phyloP scores from a whole-genome alignment of 2,113 vertebrate species.

The Proteles cristata region DNA sequence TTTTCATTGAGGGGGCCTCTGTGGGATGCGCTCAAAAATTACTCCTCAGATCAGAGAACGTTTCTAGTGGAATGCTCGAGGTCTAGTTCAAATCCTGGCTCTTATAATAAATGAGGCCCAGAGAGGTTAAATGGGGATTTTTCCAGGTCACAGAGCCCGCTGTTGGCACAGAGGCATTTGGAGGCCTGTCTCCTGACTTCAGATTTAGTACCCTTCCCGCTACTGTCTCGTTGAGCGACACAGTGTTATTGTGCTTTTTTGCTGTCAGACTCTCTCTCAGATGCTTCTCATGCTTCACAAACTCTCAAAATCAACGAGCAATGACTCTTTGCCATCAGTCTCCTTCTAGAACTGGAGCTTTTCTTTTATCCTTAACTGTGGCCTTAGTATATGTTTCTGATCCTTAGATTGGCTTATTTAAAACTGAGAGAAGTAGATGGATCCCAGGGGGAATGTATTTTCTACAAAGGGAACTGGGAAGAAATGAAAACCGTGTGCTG shows the following conservation, averaged over 20 bases:
- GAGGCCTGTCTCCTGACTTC: background rate
- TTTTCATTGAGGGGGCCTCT: background rate
- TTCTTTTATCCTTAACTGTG: background rate
- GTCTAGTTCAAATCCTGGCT: background rate
- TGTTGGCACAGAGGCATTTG: background rate
- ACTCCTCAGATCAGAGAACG: background rate
- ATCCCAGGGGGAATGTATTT: background rate
- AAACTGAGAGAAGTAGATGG: background rate
- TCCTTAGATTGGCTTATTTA: background rate
- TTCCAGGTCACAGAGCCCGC: background rate
- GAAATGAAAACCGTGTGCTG: accelerated
- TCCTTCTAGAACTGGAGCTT: background rate
- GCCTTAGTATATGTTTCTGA: background rate
- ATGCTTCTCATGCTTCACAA: background rate
- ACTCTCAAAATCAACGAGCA: background rate
- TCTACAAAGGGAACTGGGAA: background rate
- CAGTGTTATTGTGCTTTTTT: background rate
- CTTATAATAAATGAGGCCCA: background rate
- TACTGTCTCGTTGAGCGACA: background rate
- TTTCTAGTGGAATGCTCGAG: no score
- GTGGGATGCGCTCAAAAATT: background rate
- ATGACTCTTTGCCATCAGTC: background rate
- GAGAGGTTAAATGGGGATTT: no score
- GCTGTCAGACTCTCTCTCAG: background rate
- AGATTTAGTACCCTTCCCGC: no score